These are phyloP conservation scores for Heliconius aoede DNA, from an alignment of 2,888 invertebrate genomes.

Conservation along the genomic window DNA sequence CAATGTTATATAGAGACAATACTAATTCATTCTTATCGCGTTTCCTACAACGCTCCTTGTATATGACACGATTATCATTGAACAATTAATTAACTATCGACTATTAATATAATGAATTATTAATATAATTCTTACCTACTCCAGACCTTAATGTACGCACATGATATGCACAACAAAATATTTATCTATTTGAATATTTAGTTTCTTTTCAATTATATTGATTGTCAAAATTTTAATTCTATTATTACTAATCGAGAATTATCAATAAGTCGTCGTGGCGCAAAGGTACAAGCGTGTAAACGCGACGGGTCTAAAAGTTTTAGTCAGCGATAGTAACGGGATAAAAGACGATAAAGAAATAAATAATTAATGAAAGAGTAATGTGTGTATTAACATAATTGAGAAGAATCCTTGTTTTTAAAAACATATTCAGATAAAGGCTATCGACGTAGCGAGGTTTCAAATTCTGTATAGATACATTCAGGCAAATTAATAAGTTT, in stretches of 20 bases:
- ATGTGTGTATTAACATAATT: too few species aligned
- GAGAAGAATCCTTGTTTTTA: too few species aligned
- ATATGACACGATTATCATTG: conserved; percentile 31
- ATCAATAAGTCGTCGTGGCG: not conserved
- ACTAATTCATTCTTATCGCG: conserved; percentile 5
- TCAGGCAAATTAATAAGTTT: too few species aligned
- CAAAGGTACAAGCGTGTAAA: too few species aligned
- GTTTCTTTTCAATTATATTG: not conserved
- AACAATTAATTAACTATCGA: conserved; percentile 29
- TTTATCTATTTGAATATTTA: not conserved
- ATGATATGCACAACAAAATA: conserved; percentile 14
- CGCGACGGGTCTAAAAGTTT: too few species aligned
- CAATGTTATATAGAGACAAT: not conserved
- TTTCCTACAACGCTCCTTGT: not conserved
- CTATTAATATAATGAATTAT: conserved; percentile 39
- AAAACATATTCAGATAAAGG: too few species aligned
- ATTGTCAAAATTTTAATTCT: not conserved
- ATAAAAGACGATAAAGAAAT: not conserved
- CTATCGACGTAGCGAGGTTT: too few species aligned
- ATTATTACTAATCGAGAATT: not conserved
- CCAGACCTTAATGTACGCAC: conserved; percentile 30
- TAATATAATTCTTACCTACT: conserved; percentile 27
- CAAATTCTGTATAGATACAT: too few species aligned
- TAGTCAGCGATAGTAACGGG: not conserved
- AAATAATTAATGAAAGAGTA: too few species aligned